phyloP scores from a whole-genome alignment of 2,888 invertebrate genomes.

The Caenorhabditis angaria region DNA sequence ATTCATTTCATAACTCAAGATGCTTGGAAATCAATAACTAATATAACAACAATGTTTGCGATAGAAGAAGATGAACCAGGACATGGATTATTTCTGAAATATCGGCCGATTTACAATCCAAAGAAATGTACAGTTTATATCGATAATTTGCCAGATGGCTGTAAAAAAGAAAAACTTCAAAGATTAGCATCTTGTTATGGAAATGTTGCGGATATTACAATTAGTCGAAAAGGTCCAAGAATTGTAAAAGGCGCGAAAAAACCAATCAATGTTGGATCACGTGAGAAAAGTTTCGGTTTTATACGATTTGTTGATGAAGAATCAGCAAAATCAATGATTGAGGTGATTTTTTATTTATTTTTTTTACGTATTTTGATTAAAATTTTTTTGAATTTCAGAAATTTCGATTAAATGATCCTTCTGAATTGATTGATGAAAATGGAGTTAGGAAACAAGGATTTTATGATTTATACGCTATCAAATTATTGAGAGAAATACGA shows the following conservation, averaged over 20 bases:
- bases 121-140: constrained; percentile 32
- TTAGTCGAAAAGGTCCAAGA: neutral
- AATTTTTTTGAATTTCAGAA: too few relatives aligned
- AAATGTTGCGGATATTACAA: constrained; percentile 16
- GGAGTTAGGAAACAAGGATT: constrained; percentile 5
- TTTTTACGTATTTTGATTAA: too few relatives aligned
- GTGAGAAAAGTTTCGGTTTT: constrained; percentile 27
- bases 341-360: too few relatives aligned
- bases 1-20: constrained; percentile 14
- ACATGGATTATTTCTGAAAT: constrained; percentile 18
- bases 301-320: constrained; percentile 27
- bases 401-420: constrained; percentile 30
- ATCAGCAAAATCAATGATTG: constrained; percentile 22
- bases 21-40: constrained; percentile 20
- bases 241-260: constrained; percentile 1
- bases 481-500: constrained; percentile 21
- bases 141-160: constrained; percentile 38
- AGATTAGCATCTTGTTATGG: constrained; percentile 27
- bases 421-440: constrained; percentile 8
- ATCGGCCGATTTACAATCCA: constrained; percentile 26
- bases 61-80: constrained; percentile 33
- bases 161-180: constrained; percentile 19
- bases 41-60: constrained; percentile 17
- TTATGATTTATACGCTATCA: constrained; percentile 9
- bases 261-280: constrained; percentile 27